A percentile compares a stretch with the other conserved stretches of the same genome.
Evolutionary conservation across 2,888 invertebrate species (phyloP).

Genomic region (Diarsia brunnea): DNA sequence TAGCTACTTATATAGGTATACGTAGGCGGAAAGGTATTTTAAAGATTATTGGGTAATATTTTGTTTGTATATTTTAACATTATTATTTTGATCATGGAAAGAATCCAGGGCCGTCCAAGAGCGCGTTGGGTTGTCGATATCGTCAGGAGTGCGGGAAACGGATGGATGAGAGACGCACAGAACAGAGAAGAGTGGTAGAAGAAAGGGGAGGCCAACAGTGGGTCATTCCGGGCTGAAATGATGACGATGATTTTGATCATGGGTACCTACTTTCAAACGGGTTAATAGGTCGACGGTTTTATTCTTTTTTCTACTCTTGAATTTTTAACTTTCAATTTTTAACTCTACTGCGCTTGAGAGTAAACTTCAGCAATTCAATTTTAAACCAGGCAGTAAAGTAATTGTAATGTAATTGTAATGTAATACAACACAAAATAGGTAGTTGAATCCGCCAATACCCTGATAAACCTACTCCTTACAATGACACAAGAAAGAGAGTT

Average conservation of each 20-base stretch:
- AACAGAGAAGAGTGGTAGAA: too few species aligned
- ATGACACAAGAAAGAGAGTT: slow-evolving; percentile 73
- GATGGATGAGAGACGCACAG: too few species aligned
- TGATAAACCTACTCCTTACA: slow-evolving; percentile 70
- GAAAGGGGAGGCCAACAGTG: too few species aligned
- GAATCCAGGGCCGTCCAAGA: too few species aligned
- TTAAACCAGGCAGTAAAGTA: neutral
- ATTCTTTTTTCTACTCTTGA: neutral
- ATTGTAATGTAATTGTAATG: neutral
- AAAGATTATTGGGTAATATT: neutral
- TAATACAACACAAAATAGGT: slow-evolving; percentile 46
- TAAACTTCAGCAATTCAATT: neutral
- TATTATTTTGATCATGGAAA: too few species aligned
- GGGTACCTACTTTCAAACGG: too few species aligned
- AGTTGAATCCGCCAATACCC: slow-evolving; percentile 66
- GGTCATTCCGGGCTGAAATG: too few species aligned
- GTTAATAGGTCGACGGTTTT: neutral
- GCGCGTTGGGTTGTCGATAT: too few species aligned
- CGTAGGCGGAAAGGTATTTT: neutral
- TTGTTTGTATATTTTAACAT: neutral
- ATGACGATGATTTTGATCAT: neutral
- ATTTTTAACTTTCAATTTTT: neutral
- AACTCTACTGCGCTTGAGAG: neutral
- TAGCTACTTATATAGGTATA: neutral
- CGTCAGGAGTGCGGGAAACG: too few species aligned